phyloP scores from a whole-genome alignment of 2,888 invertebrate species.

The Blera fallax region DNA sequence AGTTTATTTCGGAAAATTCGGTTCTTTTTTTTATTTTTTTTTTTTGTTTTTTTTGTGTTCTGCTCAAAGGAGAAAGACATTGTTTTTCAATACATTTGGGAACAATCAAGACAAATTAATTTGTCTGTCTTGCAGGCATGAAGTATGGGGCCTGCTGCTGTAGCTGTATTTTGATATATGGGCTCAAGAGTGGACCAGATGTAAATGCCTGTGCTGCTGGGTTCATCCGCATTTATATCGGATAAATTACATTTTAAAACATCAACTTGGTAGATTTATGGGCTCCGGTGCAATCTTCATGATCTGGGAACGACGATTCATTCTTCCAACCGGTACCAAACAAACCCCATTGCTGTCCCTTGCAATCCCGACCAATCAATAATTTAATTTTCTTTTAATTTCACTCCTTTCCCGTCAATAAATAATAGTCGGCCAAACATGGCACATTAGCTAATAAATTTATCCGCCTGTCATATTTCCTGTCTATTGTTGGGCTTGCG shows the following conservation, averaged over 20 bases:
- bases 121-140: constrained; percentile 65
- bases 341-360: neutral
- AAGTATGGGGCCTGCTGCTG: constrained; percentile 46
- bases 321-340: neutral
- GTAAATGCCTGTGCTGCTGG: constrained; percentile 37
- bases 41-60: neutral
- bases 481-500: constrained; percentile 61
- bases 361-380: constrained; percentile 48
- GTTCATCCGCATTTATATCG: constrained; percentile 55
- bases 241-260: constrained; percentile 72
- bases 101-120: constrained; percentile 71
- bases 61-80: constrained; percentile 49
- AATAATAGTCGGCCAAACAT: constrained; percentile 66
- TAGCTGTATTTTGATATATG: constrained; percentile 67
- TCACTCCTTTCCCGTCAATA: constrained; percentile 68
- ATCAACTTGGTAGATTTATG: constrained; percentile 68
- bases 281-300: constrained; percentile 55
- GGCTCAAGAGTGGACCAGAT: constrained; percentile 51
- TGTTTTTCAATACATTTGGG: constrained; percentile 71
- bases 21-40: neutral
- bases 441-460: constrained; percentile 72
- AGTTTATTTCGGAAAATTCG: constrained; percentile 56
- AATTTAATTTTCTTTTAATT: constrained; percentile 71
- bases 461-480: constrained; percentile 67
- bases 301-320: constrained; percentile 41